phyloP scores from a whole-genome alignment of 2,797 vertebrate genomes.

The Onychomys torridus region DNA sequence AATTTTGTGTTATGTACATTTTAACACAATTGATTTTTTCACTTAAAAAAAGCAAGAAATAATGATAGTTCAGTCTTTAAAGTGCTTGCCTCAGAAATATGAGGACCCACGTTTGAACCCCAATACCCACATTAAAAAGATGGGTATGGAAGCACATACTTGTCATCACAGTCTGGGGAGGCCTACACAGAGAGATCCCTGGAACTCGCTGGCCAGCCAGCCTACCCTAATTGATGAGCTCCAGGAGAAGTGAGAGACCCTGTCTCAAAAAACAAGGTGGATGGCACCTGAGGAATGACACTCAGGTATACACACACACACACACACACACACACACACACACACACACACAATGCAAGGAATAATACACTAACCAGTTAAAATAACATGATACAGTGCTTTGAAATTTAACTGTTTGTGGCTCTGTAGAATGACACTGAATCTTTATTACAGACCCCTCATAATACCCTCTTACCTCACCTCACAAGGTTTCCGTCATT shows the following conservation, averaged over 20 bases:
- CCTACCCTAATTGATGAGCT: neutral
- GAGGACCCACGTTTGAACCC: neutral
- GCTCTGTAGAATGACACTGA: conserved; percentile 15
- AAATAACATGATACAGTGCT: neutral
- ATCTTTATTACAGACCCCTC: neutral
- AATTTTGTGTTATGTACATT: neutral
- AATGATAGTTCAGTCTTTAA: neutral
- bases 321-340: neutral
- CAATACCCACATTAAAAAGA: neutral
- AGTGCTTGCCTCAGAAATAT: neutral
- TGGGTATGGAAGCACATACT: neutral
- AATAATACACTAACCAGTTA: neutral
- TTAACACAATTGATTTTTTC: neutral
- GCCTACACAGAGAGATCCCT: neutral
- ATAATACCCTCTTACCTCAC: neutral
- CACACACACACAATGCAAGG: neutral
- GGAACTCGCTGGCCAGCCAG: neutral
- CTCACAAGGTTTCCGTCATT: neutral
- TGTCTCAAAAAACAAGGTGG: neutral
- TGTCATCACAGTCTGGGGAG: neutral
- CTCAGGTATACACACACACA: neutral
- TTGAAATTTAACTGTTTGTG: conserved; percentile 1
- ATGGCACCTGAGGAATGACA: neutral
- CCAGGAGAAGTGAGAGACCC: neutral
- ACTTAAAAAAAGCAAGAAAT: neutral